Base-by-base conservation (phyloP, 2,113 vertebrate genomes). In the Egretta garzetta region DNA sequence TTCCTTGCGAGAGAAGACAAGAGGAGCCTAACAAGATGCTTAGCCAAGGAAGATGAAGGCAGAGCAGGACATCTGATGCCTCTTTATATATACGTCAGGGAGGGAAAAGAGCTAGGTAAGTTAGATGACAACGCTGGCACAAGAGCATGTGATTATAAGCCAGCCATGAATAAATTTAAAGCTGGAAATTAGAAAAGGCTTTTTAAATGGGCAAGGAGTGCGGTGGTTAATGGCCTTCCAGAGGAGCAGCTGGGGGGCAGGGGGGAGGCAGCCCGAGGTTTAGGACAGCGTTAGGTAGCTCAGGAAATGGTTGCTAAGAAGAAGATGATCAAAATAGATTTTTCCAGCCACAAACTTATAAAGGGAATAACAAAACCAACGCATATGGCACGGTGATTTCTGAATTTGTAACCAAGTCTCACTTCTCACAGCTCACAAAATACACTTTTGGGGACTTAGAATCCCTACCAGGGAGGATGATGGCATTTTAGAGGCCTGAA, bases 401-500 rank as follows among this genome's bases (percentile, higher is more conserved):
- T 84, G 66, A 70, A 94, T 91, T 81, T 91, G 55, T 60, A 92
- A 88, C 47, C 39, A 68, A 75, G 39, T 66, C 89, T 85, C 80
- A 85, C 70, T 75, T 92, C 73, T 91, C 33, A 63, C 27, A 80
- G 66, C 62, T 79, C 76, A 79, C 24, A 93, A 80, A 95, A 76
- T 77, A 87, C 9, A 35, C 81, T 76, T 89, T 6, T 37, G 89
- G 93, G 81, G n/a, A 55, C 55, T 45, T 7, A 58, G 18, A 79
- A 89, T 87, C 70, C 77, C 70, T 89, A 53, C 47, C 6, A 82
- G 50, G 55, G 37, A 93, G 47, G 68, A 53, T 17, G 64, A 90
- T 84, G 83, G 67, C 76, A 87, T 94, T 96, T 94, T 37, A 85
- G 86, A 90, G 56, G 60, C 35, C 53, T 73, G 37, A 75, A 93